phyloP scores from a whole-genome alignment of 2,888 invertebrate genomes.

The Lithophane socia region DNA sequence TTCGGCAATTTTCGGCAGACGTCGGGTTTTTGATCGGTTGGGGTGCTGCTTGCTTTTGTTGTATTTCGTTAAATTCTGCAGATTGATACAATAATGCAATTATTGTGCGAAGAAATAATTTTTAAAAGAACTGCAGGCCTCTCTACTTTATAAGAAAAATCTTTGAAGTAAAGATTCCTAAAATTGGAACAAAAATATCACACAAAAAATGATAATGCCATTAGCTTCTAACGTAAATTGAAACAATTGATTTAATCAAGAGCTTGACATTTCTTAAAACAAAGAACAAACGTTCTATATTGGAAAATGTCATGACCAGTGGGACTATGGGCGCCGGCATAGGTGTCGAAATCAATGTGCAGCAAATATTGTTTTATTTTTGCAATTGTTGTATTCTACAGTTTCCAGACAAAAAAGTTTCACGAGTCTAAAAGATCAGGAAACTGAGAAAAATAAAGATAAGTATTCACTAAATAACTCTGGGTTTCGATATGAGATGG shows the following conservation, averaged over 20 bases:
- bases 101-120: background rate
- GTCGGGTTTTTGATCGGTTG: constrained; percentile 55
- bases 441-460: too few relatives aligned
- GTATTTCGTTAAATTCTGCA: constrained; percentile 15
- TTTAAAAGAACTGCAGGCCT: background rate
- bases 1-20: constrained; percentile 77
- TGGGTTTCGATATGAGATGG: too few relatives aligned
- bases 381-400: too few relatives aligned
- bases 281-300: constrained; percentile 24
- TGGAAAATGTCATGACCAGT: too few relatives aligned
- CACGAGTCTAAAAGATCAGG: too few relatives aligned
- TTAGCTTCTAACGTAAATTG: constrained; percentile 21
- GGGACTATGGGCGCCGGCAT: too few relatives aligned
- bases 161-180: background rate
- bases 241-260: constrained; percentile 40
- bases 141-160: background rate
- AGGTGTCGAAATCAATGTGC: too few relatives aligned
- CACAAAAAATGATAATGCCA: background rate
- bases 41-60: constrained; percentile 45
- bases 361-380: too few relatives aligned
- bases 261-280: constrained; percentile 32
- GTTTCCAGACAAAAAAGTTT: too few relatives aligned
- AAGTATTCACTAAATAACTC: too few relatives aligned
- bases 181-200: background rate
- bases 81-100: background rate